phyloP scores from a whole-genome alignment of 2,888 invertebrate species.

The Panopea generosa region DNA sequence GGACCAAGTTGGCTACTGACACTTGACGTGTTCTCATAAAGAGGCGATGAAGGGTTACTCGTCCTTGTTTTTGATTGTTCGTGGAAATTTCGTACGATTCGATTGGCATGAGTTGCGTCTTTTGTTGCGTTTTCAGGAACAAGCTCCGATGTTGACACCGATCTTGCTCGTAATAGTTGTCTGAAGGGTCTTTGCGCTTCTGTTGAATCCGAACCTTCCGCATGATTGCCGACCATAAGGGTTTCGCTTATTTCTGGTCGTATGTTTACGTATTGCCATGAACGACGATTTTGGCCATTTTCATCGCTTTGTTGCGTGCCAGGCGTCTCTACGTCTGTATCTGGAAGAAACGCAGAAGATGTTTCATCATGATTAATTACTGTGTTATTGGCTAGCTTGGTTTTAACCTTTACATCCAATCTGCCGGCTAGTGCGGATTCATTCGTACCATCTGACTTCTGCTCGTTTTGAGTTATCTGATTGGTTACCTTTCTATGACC shows the following conservation, averaged over 20 bases:
- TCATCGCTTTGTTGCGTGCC: too few relatives aligned
- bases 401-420: too few relatives aligned
- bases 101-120: slow-evolving; percentile 9
- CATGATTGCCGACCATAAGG: neutral
- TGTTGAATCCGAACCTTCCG: neutral
- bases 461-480: too few relatives aligned
- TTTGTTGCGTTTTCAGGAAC: neutral
- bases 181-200: neutral
- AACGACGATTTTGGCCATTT: slow-evolving; percentile 21
- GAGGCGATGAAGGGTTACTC: slow-evolving; percentile 17
- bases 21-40: slow-evolving; percentile 43
- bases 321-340: too few relatives aligned
- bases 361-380: too few relatives aligned
- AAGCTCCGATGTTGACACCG: slow-evolving; percentile 11
- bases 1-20: too few relatives aligned
- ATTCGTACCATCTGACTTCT: too few relatives aligned
- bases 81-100: slow-evolving; percentile 23
- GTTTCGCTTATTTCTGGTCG: slow-evolving; percentile 10
- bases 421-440: too few relatives aligned
- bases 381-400: too few relatives aligned
- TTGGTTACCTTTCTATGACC: too few relatives aligned
- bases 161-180: slow-evolving; percentile 11
- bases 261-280: slow-evolving; percentile 56
- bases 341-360: too few relatives aligned
- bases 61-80: slow-evolving; percentile 4